phyloP scores from a whole-genome alignment of 2,888 invertebrate species.

The Mythimna vitellina region DNA sequence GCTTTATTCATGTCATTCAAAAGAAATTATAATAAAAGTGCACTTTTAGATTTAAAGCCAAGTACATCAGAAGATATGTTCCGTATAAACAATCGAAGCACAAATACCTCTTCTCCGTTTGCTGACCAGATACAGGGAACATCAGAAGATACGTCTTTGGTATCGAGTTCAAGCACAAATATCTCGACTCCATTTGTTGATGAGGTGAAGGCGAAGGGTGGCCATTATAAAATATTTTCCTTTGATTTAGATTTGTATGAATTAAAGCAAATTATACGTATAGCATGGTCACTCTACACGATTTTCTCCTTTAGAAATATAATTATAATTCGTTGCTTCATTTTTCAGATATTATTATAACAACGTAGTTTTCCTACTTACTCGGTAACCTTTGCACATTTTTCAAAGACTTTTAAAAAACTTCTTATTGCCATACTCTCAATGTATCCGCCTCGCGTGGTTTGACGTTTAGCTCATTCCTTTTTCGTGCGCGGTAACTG shows the following conservation, averaged over 20 bases:
- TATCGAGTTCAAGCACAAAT: background rate
- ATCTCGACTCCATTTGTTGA: background rate
- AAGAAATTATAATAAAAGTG: background rate
- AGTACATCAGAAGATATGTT: background rate
- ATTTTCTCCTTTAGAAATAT: too few relatives aligned
- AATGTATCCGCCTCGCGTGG: too few relatives aligned
- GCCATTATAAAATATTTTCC: background rate
- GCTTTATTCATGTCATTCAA: background rate
- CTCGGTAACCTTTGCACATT: too few relatives aligned
- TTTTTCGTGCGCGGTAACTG: too few relatives aligned
- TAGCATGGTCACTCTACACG: too few relatives aligned
- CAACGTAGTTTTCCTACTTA: too few relatives aligned
- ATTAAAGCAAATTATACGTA: background rate
- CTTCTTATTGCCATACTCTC: too few relatives aligned
- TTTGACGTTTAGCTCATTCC: too few relatives aligned
- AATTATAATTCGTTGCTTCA: too few relatives aligned
- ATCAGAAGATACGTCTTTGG: background rate
- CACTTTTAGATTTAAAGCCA: background rate
- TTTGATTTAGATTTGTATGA: background rate
- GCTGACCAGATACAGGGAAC: background rate
- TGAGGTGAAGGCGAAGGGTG: background rate
- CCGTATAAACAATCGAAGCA: background rate
- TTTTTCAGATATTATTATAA: too few relatives aligned
- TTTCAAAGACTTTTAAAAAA: too few relatives aligned
- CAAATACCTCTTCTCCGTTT: background rate